phyloP scores from a whole-genome alignment of 2,888 invertebrate species.

The Epicampocera succincta region DNA sequence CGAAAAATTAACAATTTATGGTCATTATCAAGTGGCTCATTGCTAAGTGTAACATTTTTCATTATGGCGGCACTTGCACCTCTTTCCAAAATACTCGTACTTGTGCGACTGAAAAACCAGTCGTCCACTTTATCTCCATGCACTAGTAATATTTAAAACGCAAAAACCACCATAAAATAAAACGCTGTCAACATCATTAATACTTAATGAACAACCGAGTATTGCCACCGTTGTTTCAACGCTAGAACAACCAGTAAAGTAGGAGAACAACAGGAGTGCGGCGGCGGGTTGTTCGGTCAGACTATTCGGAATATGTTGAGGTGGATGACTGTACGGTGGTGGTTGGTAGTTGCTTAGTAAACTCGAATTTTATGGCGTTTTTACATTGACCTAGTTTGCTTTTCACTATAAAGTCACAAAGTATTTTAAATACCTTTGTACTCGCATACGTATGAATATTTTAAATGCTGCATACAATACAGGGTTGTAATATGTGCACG shows the following conservation, averaged over 20 bases:
- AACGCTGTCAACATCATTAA: conserved; percentile 44
- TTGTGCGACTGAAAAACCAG: background rate
- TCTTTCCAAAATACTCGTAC: conserved; percentile 1
- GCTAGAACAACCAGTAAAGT: background rate
- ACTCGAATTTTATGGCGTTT: conserved; percentile 47
- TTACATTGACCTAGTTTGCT: conserved; percentile 66
- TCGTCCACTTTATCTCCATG: conserved; percentile 15
- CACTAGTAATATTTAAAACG: conserved; percentile 32
- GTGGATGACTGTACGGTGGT: background rate
- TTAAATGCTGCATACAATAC: no score
- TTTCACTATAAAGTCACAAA: conserved; percentile 34
- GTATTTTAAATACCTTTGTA: conserved; percentile 1
- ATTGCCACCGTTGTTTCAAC: conserved; percentile 25
- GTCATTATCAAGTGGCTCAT: conserved; percentile 24
- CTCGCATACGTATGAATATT: background rate
- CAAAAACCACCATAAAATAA: conserved; percentile 32
- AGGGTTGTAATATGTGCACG: background rate
- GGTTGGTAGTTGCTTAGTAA: conserved; percentile 27
- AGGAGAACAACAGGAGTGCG: background rate
- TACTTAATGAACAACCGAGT: conserved; percentile 21
- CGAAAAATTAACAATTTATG: conserved; percentile 15
- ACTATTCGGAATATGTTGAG: conserved; percentile 30
- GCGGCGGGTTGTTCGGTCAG: conserved; percentile 16
- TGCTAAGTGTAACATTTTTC: conserved; percentile 32
- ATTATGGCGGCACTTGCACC: conserved; percentile 6